A percentile compares a stretch with the other conserved stretches of the same genome.
phyloP scores from a whole-genome alignment of 2,888 invertebrate species.

The Cistogaster globosa region DNA sequence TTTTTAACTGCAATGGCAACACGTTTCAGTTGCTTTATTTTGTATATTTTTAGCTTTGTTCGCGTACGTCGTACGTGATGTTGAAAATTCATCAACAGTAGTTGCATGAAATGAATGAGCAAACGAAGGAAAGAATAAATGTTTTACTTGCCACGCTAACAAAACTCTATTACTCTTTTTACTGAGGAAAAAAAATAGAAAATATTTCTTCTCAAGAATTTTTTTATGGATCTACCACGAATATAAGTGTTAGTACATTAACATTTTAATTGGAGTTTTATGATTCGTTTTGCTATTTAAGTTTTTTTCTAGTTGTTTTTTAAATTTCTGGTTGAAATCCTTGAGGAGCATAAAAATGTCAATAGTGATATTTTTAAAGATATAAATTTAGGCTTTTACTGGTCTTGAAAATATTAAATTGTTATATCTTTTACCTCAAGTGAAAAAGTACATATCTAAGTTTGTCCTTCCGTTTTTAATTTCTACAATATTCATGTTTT shows the following conservation, averaged over 20 bases:
- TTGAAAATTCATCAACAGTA: slow-evolving; percentile 79
- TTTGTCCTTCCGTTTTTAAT: too few species aligned
- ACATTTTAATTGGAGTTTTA: not conserved
- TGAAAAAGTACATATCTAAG: too few species aligned
- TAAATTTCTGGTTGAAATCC: too few species aligned
- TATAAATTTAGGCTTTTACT: too few species aligned
- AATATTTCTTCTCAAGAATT: slow-evolving; percentile 28
- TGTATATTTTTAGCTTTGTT: slow-evolving; percentile 20
- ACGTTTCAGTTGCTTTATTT: slow-evolving; percentile 76
- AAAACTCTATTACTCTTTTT: slow-evolving; percentile 37
- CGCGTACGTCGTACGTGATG: slow-evolving; percentile 78
- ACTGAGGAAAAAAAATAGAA: slow-evolving; percentile 16
- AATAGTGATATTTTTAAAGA: too few species aligned
- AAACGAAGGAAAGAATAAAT: slow-evolving; percentile 45
- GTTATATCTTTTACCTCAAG: too few species aligned
- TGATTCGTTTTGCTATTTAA: too few species aligned
- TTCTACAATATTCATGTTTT: too few species aligned
- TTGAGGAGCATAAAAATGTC: too few species aligned
- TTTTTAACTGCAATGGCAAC: slow-evolving; percentile 76
- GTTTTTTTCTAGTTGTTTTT: too few species aligned
- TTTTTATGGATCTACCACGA: not conserved
- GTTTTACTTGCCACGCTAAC: slow-evolving; percentile 56
- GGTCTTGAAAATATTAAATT: too few species aligned
- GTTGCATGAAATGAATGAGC: slow-evolving; percentile 51
- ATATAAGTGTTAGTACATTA: not conserved